These are phyloP conservation scores for Rhinoraja longicauda DNA, from an alignment of 2,797 vertebrate species.

Conservation along the genomic window DNA sequence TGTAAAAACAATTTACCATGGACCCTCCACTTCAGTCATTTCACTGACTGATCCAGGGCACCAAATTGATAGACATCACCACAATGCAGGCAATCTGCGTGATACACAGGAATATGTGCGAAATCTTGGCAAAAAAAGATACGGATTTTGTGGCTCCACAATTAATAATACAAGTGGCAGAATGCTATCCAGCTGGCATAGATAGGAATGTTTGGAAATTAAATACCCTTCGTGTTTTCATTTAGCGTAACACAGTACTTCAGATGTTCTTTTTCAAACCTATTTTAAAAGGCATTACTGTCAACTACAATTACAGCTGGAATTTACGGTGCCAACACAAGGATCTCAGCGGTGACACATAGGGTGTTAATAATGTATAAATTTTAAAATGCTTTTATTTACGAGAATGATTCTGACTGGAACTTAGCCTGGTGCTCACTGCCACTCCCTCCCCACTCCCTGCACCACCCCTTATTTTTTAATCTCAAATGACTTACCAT, in stretches of 20 bases:
- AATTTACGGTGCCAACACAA: constrained; percentile 1
- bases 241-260: constrained; percentile 24
- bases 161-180: neutral
- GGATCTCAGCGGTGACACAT: neutral
- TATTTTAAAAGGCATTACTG: constrained; percentile 14
- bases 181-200: constrained; percentile 19
- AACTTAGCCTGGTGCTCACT: neutral
- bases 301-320: constrained; percentile 18
- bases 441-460: neutral
- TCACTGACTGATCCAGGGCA: constrained; percentile 17
- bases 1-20: neutral
- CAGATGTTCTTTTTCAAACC: constrained; percentile 29
- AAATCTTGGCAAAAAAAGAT: constrained; percentile 23
- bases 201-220: constrained; percentile 34
- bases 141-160: constrained; percentile 13
- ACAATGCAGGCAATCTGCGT: constrained; percentile 10
- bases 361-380: constrained; percentile 2
- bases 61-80: neutral
- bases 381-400: constrained; percentile 22
- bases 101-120: neutral
- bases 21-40: neutral
- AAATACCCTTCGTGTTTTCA: constrained; percentile 27
- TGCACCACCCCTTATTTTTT: too few species aligned
- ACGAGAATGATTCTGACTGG: neutral
- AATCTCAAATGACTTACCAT: neutral